phyloP scores from a whole-genome alignment of 2,797 vertebrate genomes.

The Acropternis orthonyx region DNA sequence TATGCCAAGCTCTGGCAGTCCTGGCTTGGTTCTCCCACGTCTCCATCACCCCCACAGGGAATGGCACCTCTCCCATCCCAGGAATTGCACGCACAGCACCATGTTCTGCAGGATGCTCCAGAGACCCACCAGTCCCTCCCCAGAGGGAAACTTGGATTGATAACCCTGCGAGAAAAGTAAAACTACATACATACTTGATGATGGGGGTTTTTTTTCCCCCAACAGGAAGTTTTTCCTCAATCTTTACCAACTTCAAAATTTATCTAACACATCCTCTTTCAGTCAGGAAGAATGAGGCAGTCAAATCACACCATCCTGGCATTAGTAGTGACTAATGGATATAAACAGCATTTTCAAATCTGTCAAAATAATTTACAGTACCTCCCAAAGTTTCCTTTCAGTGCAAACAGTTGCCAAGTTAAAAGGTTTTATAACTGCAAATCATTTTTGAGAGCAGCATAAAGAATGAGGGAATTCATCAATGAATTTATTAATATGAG shows the following conservation, averaged over 20 bases:
- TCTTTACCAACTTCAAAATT: neutral
- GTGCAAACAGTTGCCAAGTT: neutral
- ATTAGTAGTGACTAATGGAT: neutral
- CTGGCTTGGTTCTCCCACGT: neutral
- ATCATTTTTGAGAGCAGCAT: constrained; percentile 9
- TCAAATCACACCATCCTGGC: neutral
- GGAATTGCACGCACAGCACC: neutral
- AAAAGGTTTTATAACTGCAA: constrained; percentile 19
- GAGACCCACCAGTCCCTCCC: neutral
- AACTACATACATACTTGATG: neutral
- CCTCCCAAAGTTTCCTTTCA: neutral
- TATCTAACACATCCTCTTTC: neutral
- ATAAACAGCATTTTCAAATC: constrained; percentile 28
- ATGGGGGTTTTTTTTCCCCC: neutral
- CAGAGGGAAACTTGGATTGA: neutral
- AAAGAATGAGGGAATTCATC: constrained; percentile 21
- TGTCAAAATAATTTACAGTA: constrained; percentile 23
- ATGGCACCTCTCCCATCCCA: neutral
- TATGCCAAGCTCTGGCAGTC: neutral
- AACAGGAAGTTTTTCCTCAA: neutral
- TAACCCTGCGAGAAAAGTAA: neutral
- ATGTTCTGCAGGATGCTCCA: neutral
- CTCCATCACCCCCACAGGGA: neutral
- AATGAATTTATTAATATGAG: constrained; percentile 23
- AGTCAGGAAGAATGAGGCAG: neutral